A percentile compares a stretch with the other conserved stretches of the same genome.
Evolutionary conservation across 2,888 invertebrate species (phyloP).

Genomic region (Trissonchulus latispiculum): DNA sequence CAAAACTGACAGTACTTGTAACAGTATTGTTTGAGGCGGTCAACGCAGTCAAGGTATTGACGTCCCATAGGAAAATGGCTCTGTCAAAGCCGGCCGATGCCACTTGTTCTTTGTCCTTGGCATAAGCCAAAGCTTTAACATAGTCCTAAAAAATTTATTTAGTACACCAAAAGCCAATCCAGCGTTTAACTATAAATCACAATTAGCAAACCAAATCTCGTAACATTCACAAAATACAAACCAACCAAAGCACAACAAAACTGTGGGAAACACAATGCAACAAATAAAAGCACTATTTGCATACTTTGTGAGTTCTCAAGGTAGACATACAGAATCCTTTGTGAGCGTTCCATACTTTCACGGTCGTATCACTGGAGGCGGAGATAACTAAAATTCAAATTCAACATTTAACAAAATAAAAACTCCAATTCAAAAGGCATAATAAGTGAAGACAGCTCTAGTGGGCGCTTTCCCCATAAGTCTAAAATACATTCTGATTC

Average conservation of each 20-base stretch:
- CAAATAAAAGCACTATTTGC: not conserved
- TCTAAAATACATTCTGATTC: no score
- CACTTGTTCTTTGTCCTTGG: constrained; percentile 74
- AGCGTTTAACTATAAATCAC: no score
- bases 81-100: constrained; percentile 94
- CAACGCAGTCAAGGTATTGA: constrained; percentile 87
- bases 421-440: no score
- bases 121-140: constrained; percentile 93
- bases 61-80: constrained; percentile 96
- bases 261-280: not conserved
- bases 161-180: no score
- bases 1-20: constrained; percentile 58
- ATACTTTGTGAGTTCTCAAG: constrained; percentile 74
- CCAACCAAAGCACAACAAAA: not conserved
- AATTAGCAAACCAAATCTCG: no score
- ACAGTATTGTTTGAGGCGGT: constrained; percentile 98
- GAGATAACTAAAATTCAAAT: no score
- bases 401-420: no score
- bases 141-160: constrained; percentile 62
- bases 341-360: constrained; percentile 98
- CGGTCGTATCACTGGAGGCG: constrained; percentile 96
- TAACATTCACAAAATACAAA: no score
- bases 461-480: no score
- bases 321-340: constrained; percentile 99
- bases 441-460: no score